These are phyloP conservation scores for Budorcas taxicolor DNA, from an alignment of 2,113 vertebrate species.

Conservation along the genomic window DNA sequence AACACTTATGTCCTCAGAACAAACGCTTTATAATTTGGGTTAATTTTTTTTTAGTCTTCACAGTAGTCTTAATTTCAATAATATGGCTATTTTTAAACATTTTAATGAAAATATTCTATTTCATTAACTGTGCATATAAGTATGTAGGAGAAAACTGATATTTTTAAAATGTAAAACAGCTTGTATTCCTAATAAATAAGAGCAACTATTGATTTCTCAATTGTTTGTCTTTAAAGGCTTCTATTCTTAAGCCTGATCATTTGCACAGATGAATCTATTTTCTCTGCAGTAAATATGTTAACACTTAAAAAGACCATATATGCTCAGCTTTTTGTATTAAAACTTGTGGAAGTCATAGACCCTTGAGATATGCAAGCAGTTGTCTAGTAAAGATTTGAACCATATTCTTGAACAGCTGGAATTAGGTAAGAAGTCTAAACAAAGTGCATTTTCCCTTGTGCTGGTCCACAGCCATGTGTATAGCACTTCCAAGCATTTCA, in stretches of 20 bases:
- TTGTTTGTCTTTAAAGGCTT: background rate
- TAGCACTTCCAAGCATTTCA: background rate
- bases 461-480: background rate
- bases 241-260: background rate
- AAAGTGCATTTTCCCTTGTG: background rate
- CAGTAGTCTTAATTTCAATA: background rate
- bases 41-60: background rate
- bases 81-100: background rate
- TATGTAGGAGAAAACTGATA: background rate
- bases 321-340: background rate
- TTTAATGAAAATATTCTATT: slow-evolving; percentile 11
- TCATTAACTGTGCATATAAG: background rate
- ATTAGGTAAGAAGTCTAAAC: background rate
- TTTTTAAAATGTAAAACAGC: background rate
- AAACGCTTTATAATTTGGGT: background rate
- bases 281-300: background rate
- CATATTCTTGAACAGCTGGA: background rate
- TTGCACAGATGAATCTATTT: background rate
- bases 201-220: background rate
- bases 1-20: background rate
- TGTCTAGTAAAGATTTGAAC: background rate
- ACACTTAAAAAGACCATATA: background rate
- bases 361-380: background rate
- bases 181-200: background rate
- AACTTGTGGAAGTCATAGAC: background rate